These are phyloP conservation scores for Cyanoliseus patagonus DNA, from an alignment of 2,113 vertebrate species.

Conservation along the genomic window DNA sequence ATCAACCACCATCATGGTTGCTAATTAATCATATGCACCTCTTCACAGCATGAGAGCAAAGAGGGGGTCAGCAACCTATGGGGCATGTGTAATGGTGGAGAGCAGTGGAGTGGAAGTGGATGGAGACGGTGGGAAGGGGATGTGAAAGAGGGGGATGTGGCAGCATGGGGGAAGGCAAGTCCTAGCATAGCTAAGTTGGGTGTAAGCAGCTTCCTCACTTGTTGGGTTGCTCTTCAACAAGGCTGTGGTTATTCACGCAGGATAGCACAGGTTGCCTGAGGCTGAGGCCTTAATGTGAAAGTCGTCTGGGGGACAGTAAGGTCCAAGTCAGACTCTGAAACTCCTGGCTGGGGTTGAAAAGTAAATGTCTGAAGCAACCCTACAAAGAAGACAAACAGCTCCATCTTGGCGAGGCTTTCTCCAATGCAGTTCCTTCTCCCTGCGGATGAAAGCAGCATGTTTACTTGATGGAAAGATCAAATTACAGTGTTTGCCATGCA, in stretches of 20 bases:
- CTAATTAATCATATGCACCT: not conserved
- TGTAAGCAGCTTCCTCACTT: not conserved
- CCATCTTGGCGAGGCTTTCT: slow-evolving; percentile 74
- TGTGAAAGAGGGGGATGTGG: not conserved
- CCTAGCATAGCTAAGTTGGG: not conserved
- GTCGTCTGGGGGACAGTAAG: slow-evolving; percentile 51
- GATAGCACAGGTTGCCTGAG: slow-evolving; percentile 64
- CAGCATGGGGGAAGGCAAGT: not conserved
- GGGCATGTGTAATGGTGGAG: not conserved
- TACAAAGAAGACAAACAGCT: slow-evolving; percentile 74
- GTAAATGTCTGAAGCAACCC: slow-evolving; percentile 72
- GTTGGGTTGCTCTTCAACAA: not conserved
- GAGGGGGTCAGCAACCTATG: not conserved
- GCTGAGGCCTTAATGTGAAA: slow-evolving; percentile 73
- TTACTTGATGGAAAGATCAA: not conserved
- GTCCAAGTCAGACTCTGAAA: slow-evolving; percentile 61
- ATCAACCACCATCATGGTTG: not conserved
- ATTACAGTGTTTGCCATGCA: not conserved
- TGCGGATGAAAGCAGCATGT: not conserved
- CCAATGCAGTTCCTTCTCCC: slow-evolving; percentile 76
- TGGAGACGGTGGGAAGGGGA: not conserved
- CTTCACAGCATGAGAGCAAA: not conserved
- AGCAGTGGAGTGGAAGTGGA: not conserved
- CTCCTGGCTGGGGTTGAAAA: slow-evolving; percentile 66
- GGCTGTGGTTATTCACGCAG: slow-evolving; percentile 12